phyloP scores from a whole-genome alignment of 2,113 vertebrate genomes.

The Hippolais icterina region DNA sequence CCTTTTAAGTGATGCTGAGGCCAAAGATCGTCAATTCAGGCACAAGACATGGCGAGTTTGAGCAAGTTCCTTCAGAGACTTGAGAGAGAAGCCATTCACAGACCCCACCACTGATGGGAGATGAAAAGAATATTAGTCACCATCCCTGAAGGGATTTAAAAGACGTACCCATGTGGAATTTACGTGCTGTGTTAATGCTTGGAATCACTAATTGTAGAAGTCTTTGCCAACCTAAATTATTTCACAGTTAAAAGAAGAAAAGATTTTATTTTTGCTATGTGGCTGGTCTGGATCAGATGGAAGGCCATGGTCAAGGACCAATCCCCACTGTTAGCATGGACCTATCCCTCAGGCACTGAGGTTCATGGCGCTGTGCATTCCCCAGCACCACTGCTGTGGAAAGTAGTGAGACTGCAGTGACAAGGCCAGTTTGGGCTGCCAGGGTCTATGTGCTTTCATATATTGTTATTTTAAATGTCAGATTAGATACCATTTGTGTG shows the following conservation, averaged over 20 bases:
- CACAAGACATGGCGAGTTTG: neutral
- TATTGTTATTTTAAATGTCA: neutral
- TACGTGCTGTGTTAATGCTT: neutral
- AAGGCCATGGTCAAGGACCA: neutral
- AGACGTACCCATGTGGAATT: neutral
- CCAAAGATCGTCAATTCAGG: neutral
- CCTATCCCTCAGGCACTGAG: neutral
- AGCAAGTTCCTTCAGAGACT: neutral
- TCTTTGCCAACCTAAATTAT: neutral
- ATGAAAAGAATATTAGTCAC: neutral
- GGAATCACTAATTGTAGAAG: neutral
- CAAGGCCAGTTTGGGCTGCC: neutral
- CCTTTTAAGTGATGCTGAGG: neutral
- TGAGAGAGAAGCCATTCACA: neutral
- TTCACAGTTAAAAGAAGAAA: neutral
- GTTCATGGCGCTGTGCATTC: neutral
- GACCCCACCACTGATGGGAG: neutral
- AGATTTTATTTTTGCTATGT: neutral
- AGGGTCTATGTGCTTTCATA: neutral
- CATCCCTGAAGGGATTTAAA: neutral
- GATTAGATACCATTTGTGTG: neutral
- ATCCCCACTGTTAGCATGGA: neutral
- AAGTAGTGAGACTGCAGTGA: neutral
- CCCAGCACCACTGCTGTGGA: neutral
- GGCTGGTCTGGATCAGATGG: neutral